Evolutionary conservation across 2,888 invertebrate genomes (phyloP), one percentile per base, ranked within the genome.

Genomic region (Epirrhoe tristata): DNA sequence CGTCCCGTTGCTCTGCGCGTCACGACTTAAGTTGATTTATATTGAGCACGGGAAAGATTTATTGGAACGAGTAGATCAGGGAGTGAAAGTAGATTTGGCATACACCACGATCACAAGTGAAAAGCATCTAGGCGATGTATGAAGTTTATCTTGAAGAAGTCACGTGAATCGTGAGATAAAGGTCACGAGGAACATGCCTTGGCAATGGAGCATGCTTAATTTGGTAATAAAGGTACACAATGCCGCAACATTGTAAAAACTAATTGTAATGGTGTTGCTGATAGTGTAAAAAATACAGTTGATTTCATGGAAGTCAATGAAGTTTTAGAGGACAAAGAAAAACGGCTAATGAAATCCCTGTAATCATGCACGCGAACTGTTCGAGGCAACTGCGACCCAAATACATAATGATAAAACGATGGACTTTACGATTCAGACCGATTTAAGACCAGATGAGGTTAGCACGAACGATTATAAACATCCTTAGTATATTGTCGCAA

Each of bases 31-130:
- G 75, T 78, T 80, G 81, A 84, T 81, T 81, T 81, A 83, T 80
- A 79, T 77, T 73, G 70, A 77, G 70, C 72, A 70, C 63, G 63
- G 70, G 69, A 71, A 67, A 80, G 74, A 84, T 83, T 78, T 82
- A 84, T 84, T 75, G 73, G 72, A 77, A 70, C 71, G 66, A 70
- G 80, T 81, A 76, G 75, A 81, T 76, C 63, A 67, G 50, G 72
- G 68, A 81, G 85, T 83, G 88, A 89, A 88, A 89, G 87, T 84
- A 66, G 74, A 79, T 77, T 87, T 88, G 87, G 87, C 88, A 85
- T 75, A 77, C 67, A 73, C 76, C 69, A 68, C 70, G 77, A 83
- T 79, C 80, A 80, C 78, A 82, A 83, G 81, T 80, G 82, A 81
- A 84, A 82, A 79, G 73, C 72, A 79, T 78, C 74, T 75, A 72